Percentiles rank a stretch among this genome's conserved stretches.
Conservation (phyloP, 2,888 invertebrate genomes). For the Drosophila pseudotakahashii region DNA sequence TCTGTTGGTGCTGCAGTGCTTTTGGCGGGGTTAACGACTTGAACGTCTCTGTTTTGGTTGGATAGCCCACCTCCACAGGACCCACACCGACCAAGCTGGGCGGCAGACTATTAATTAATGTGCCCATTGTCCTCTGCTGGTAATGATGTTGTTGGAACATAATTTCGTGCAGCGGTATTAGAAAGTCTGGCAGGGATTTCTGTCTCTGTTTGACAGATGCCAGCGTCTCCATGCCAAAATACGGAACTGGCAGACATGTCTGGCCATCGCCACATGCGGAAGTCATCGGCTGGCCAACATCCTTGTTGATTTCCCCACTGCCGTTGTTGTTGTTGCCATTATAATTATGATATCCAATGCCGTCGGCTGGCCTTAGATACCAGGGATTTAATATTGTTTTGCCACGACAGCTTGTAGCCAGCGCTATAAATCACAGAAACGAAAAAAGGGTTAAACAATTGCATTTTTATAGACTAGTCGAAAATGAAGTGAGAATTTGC, state of each 20-base stretch:
- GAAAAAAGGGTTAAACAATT: slow-evolving; percentile 50
- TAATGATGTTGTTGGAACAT: slow-evolving; percentile 74
- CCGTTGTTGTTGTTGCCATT: slow-evolving; percentile 37
- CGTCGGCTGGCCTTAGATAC: slow-evolving; percentile 71
- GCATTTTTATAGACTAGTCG: slow-evolving; percentile 70
- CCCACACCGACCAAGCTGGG: slow-evolving; percentile 27
- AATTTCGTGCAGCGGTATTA: slow-evolving; percentile 79
- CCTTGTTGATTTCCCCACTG: slow-evolving; percentile 42
- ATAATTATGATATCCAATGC: slow-evolving; percentile 75
- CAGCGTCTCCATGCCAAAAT: slow-evolving; percentile 70
- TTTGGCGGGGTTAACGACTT: slow-evolving; percentile 45
- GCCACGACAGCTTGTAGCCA: slow-evolving; percentile 68
- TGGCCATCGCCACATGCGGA: slow-evolving; percentile 52
- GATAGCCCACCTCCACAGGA: not conserved
- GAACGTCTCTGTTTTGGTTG: slow-evolving; percentile 37
- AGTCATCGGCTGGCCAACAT: slow-evolving; percentile 52
- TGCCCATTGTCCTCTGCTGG: slow-evolving; percentile 52
- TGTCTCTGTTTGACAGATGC: slow-evolving; percentile 43
- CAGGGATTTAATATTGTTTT: slow-evolving; percentile 71
- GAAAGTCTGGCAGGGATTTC: slow-evolving; percentile 75
- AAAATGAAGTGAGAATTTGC: slow-evolving; percentile 69
- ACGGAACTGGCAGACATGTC: slow-evolving; percentile 73
- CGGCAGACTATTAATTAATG: slow-evolving; percentile 46
- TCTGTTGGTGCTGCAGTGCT: slow-evolving; percentile 18
- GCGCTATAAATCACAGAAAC: slow-evolving; percentile 66